phyloP scores from a whole-genome alignment of 2,888 invertebrate genomes.

The Muschampia plurimacula region DNA sequence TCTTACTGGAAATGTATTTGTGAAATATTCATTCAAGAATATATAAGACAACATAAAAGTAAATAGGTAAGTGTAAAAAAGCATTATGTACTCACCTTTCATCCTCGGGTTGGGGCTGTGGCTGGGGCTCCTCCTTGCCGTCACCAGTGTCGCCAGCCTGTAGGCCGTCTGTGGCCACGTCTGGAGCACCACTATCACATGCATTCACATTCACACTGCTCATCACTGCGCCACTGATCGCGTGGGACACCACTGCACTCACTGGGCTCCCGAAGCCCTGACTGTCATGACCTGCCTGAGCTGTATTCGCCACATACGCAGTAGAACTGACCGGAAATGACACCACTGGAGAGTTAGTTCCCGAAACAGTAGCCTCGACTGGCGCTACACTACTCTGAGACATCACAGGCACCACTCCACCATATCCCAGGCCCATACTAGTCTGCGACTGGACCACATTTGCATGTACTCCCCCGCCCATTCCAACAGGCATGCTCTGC shows the following conservation, averaged over 20 bases:
- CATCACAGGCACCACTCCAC: conserved; percentile 80
- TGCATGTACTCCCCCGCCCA: conserved; percentile 77
- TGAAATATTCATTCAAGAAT: too few relatives aligned
- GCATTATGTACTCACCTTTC: conserved; percentile 72
- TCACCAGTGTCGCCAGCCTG: conserved; percentile 74
- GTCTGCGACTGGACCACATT: conserved; percentile 82
- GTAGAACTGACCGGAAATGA: conserved; percentile 79
- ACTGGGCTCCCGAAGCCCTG: conserved; percentile 84
- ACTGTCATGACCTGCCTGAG: conserved; percentile 73
- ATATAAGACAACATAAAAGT: conserved; percentile 2
- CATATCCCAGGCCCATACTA: conserved; percentile 76
- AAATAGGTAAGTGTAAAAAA: too few relatives aligned
- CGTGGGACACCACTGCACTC: conserved; percentile 80
- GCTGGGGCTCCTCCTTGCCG: conserved; percentile 76
- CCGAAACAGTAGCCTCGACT: conserved; percentile 77
- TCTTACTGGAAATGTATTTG: too few relatives aligned
- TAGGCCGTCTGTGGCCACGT: conserved; percentile 64
- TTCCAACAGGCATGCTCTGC: conserved; percentile 76
- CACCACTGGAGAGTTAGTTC: conserved; percentile 82
- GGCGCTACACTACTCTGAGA: conserved; percentile 81
- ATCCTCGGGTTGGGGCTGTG: conserved; percentile 73
- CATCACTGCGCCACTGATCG: conserved; percentile 76
- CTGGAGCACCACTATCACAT: conserved; percentile 79
- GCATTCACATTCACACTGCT: conserved; percentile 80
- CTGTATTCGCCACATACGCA: conserved; percentile 67